Evolutionary conservation across 2,888 invertebrate species (phyloP), one percentile per base, ranked within the genome.

Genomic region (Cremastinae sp.): DNA sequence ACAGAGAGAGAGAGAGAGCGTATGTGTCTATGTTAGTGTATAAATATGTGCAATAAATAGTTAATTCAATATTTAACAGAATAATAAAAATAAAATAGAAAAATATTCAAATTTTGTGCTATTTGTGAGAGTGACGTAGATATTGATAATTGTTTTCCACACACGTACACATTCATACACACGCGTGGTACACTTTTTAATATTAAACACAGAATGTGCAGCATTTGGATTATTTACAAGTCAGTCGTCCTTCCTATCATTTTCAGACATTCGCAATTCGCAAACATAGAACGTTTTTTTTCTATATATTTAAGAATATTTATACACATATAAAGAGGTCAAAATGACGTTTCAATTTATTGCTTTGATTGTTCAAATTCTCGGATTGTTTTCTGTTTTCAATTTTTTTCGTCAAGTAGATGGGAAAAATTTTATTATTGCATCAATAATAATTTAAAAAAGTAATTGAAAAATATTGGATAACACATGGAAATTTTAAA

Each of bases 161-260:
- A 59, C 69, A 18, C 68, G 41, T 53, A 58, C 51, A 72, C 64
- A 64, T 14, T 36, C 47, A 22, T 56, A 14, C 61, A 36, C 54
- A 62, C 56, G 36, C 34, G 59, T 61, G n/a, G n/a, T n/a, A n/a
- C n/a, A n/a, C 65, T 59, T 41, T 28, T 18, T 70, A 75, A 74
- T 53, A 54, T 78, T 77, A 74, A 66, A 78, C 79, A 78, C 78
- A 80, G 79, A 76, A 62, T 80, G 80, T 81, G 80, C 82, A 82
- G 74, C 68, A 68, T 62, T 62, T 71, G 36, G 43, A 71, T 75
- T 80, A 81, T 81, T 81, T 82, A 82, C 80, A 81, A 78, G 79
- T 80, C 79, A 80, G 78, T 78, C 78, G 66, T 53, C 41, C 62
- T 47, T 69, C 51, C 59, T 45, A 59, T 65, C 22, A 47, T 79